Evolutionary conservation across 2,113 vertebrate genomes (phyloP), one percentile per base, ranked within the genome.

Genomic region (Onychostruthus taczanowskii): DNA sequence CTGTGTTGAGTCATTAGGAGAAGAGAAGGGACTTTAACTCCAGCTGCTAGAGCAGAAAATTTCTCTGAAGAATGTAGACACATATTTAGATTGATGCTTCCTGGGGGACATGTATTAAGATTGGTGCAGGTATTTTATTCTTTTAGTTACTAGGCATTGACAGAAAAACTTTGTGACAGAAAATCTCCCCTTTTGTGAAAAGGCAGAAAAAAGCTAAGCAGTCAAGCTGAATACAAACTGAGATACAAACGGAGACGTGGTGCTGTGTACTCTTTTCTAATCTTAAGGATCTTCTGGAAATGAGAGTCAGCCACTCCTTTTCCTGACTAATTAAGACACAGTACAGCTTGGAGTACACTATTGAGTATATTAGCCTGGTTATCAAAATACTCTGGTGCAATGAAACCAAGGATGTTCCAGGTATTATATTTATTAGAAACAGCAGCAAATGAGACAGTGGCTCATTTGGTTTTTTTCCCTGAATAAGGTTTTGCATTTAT

Each of bases 221-320:
- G 24, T 19, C 2, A 7, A 37, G 30, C 31, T 43, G 62, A 49
- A 46, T 56, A 41, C 43, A 66, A 41, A 49, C 53, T 35, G 81
- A 69, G 91, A 62, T 46, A 63, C 16, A 33, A 81, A 64, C 58
- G 87, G 56, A 72, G 90, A n/a, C 26, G 13, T 81, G 82, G n/a
- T 49, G 46, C 69, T 94, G 44, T 72, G 53, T 31, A 28, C 93
- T 69, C 64, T 76, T 76, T 89, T 76, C 83, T 80, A 87, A 70
- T 95, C 92, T 89, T 55, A 67, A 84, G 19, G 68, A 87, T 72
- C 44, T 95, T 92, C 55, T 93, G 94, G 75, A 84, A 96, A 67
- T 94, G 58, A 56, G 82, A 73, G 58, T 67, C 81, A 76, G 49
- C 21, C 63, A 52, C 70, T 93, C 96, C 94, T 90, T 95, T 96